A percentile compares a stretch with the other conserved stretches of the same genome.
Conservation (phyloP, 1,140 invertebrate genomes). For the Drosophila pachea region DNA sequence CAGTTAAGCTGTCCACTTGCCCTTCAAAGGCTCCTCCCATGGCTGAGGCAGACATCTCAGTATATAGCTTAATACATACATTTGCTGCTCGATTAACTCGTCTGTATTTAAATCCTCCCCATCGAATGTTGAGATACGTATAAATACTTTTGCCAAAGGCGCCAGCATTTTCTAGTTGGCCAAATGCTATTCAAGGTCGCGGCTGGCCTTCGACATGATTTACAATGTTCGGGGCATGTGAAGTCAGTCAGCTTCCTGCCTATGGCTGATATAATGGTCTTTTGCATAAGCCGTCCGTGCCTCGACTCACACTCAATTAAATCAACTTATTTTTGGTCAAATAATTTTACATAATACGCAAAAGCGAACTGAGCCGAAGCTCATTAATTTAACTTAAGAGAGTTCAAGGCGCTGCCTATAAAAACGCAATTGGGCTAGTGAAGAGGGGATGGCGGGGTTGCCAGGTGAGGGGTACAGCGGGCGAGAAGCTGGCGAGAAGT, state of each 20-base stretch:
- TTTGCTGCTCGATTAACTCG: too few species aligned
- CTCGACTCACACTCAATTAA: slow-evolving; percentile 70
- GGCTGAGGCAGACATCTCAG: too few species aligned
- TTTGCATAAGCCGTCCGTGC: slow-evolving; percentile 26
- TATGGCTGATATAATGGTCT: slow-evolving; percentile 25
- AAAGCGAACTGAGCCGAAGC: slow-evolving; percentile 47
- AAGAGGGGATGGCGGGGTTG: slow-evolving; percentile 32
- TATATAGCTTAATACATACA: too few species aligned
- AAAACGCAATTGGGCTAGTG: background rate
- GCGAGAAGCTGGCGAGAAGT: slow-evolving; percentile 7
- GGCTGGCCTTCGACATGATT: slow-evolving; percentile 29
- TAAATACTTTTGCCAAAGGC: background rate
- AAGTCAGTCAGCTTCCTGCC: slow-evolving; percentile 30
- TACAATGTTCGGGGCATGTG: slow-evolving; percentile 23
- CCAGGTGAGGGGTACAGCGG: slow-evolving; percentile 47
- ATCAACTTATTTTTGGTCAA: slow-evolving; percentile 74
- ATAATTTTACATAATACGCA: slow-evolving; percentile 70
- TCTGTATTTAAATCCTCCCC: too few species aligned
- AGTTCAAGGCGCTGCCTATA: slow-evolving; percentile 43
- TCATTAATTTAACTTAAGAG: slow-evolving; percentile 77
- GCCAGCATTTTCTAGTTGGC: background rate
- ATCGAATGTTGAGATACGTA: too few species aligned
- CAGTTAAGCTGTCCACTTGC: too few species aligned
- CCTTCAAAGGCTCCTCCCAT: too few species aligned
- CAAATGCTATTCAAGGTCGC: slow-evolving; percentile 7